Evolutionary conservation across 2,888 invertebrate species (phyloP).

Genomic region (Ethmia dodecea): DNA sequence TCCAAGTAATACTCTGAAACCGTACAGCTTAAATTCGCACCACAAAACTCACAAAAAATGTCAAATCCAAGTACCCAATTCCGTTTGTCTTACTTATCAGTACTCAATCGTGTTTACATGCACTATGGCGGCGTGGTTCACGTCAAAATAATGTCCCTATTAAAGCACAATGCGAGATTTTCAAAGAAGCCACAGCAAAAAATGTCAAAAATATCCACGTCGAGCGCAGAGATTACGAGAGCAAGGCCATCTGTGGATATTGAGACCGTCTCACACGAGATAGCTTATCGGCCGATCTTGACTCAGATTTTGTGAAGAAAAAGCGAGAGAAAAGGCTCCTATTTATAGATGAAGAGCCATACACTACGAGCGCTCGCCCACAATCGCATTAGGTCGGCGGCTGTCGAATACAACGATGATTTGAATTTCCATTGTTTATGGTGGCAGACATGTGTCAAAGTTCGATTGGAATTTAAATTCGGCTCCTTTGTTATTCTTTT

Average conservation of each 20-base stretch:
- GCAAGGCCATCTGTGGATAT: conserved; percentile 77
- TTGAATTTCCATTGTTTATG: conserved; percentile 77
- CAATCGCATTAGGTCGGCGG: conserved; percentile 67
- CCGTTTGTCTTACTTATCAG: conserved; percentile 70
- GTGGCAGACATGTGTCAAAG: conserved; percentile 79
- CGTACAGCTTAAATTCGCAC: conserved; percentile 26
- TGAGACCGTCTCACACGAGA: conserved; percentile 74
- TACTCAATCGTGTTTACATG: conserved; percentile 74
- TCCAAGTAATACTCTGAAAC: no score
- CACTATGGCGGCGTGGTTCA: conserved; percentile 62
- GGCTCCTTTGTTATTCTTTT: conserved; percentile 72
- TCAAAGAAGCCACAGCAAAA: conserved; percentile 70
- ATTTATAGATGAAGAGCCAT: conserved; percentile 70
- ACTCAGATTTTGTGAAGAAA: conserved; percentile 73
- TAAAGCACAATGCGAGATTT: conserved; percentile 67
- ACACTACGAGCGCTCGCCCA: conserved; percentile 53
- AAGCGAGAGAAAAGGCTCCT: conserved; percentile 73
- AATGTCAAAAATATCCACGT: conserved; percentile 66
- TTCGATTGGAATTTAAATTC: conserved; percentile 77
- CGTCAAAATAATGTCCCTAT: conserved; percentile 78
- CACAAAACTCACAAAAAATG: conserved; percentile 37
- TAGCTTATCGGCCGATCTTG: conserved; percentile 70
- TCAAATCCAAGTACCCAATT: conserved; percentile 34
- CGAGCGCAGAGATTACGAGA: conserved; percentile 59
- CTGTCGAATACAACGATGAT: conserved; percentile 69